Evolutionary conservation across 2,888 invertebrate species (phyloP), one percentile per base, ranked within the genome.

Genomic region (Noctua pronuba): DNA sequence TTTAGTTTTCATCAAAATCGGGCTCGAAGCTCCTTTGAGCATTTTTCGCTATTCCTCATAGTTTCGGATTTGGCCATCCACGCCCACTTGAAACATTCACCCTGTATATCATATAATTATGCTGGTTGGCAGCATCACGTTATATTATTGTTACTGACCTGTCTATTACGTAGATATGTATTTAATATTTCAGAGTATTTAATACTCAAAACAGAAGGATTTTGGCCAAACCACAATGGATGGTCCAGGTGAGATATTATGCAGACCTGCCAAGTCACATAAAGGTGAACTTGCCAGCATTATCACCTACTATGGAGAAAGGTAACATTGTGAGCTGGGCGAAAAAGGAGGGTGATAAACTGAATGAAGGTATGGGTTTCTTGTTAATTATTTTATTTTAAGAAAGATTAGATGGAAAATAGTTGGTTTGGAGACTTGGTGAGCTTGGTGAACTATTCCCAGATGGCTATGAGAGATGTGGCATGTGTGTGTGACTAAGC

Each of bases 321-420:
- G 99, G 99, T 31, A 99, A 99, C 28, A 99, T 99, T 87, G 97
- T 99, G 82, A 98, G 98, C 90, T 99, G 99, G 99, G 98, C 98
- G 91, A 99, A 99, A 93, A 99, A 99, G 91, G 99, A 99, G 97
- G 99, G 99, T 84, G 99, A 99, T 92, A 98, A 99, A 94, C 96
- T 99, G 11, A 98, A 98, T 93, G 99, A 99, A 97, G 99, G 97
- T 97, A 92, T 21, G 31, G 13, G 16, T 28, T 73, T 65, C 35
- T 24, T 52, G 0, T 52, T n/a, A 18, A 41, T 8, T 5, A 49
- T 58, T 58, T 38, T n/a, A n/a, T 24, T 52, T 21, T 49, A 49
- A 21, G 24, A 8, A 49, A 49, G 49, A 21, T 3, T 49, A 18
- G 21, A 7, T 49, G 46, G 46, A 6, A 46, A 46, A 46, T 46